Percentiles rank a stretch among this genome's conserved stretches.
These are phyloP conservation scores for Drosophila melanogaster DNA, from an alignment of 1,140 invertebrate genomes.

Conservation along the genomic window Release_6_plus_ISO1_MT NC_004354.4:9419001-9419500, in stretches of 20 bases:
- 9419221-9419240: neutral
- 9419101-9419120: too few species aligned
- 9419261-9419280: conserved; percentile 15
- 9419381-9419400: neutral
- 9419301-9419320: conserved; percentile 1
- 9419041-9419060: too few species aligned
- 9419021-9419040: too few species aligned
- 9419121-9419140: too few species aligned
- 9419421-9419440: neutral
- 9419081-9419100: too few species aligned
- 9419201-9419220: neutral
- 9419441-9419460: conserved; percentile 51
- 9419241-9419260: conserved; percentile 21
- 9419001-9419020: too few species aligned
- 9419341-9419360: conserved; percentile 56
- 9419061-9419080: too few species aligned
- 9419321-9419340: conserved; percentile 67
- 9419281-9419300: conserved; percentile 33
- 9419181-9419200: neutral
- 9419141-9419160: too few species aligned
- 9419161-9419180: neutral
- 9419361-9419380: too few species aligned
- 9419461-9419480: conserved; percentile 51
- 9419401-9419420: neutral
- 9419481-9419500: conserved; percentile 24